Evolutionary conservation across 1,140 invertebrate genomes (phyloP).

Genomic region (Vanessa tameamea): DNA sequence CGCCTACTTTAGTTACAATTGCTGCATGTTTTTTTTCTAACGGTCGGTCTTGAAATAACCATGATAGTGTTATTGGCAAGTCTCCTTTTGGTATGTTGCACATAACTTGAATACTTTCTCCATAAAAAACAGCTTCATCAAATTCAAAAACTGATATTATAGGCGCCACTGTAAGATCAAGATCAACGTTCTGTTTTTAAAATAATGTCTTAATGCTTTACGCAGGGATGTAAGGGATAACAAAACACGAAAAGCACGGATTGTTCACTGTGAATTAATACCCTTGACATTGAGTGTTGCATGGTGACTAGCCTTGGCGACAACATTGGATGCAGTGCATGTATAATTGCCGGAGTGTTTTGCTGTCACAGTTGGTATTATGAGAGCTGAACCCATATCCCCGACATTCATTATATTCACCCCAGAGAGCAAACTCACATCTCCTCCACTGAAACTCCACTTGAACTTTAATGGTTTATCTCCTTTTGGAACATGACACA

Average conservation of each 20-base stretch:
- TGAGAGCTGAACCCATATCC: constrained; percentile 80
- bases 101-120: constrained; percentile 86
- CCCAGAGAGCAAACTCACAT: constrained; percentile 76
- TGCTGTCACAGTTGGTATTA: constrained; percentile 82
- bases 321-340: constrained; percentile 88
- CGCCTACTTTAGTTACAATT: constrained; percentile 83
- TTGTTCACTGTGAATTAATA: constrained; percentile 59
- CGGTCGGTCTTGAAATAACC: constrained; percentile 82
- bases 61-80: constrained; percentile 83
- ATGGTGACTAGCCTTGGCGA: constrained; percentile 86
- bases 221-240: constrained; percentile 37
- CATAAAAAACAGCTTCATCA: constrained; percentile 85
- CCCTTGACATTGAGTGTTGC: constrained; percentile 83
- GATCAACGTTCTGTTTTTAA: constrained; percentile 21
- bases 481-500: constrained; percentile 86
- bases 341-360: constrained; percentile 90
- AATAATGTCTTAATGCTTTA: constrained; percentile 25
- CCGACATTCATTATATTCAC: constrained; percentile 83
- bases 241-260: constrained; percentile 63
- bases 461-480: constrained; percentile 85
- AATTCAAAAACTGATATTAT: constrained; percentile 84
- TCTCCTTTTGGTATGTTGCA: constrained; percentile 86
- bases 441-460: constrained; percentile 83
- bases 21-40: constrained; percentile 79
- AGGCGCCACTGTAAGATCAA: constrained; percentile 81